A percentile compares a stretch with the other conserved stretches of the same genome.
Evolutionary conservation across 2,113 vertebrate species (phyloP).

Genomic region (Proterorhinus semilunaris): DNA sequence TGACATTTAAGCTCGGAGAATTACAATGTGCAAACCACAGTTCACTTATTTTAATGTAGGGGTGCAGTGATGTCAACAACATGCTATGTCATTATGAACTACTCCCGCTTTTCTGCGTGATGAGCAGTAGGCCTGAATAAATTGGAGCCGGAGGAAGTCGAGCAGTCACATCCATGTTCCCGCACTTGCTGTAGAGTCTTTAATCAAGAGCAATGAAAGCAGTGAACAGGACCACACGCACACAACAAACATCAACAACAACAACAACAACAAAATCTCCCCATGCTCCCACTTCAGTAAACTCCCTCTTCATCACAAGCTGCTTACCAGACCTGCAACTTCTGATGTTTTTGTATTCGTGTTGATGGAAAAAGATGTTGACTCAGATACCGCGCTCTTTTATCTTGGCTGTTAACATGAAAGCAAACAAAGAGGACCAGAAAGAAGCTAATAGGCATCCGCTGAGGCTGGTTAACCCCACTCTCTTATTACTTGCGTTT

Average conservation of each 20-base stretch:
- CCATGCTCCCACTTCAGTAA: conserved; percentile 51
- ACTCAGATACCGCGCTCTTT: conserved; percentile 62
- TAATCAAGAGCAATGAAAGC: conserved; percentile 58
- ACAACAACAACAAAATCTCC: conserved; percentile 38
- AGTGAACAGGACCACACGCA: conserved; percentile 47
- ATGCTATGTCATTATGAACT: conserved; percentile 45
- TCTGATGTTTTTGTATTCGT: conserved; percentile 58
- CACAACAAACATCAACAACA: too few species aligned
- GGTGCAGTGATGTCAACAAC: conserved; percentile 30
- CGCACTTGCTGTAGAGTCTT: conserved; percentile 50
- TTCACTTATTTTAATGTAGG: conserved; percentile 48
- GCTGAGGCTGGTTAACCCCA: conserved; percentile 57
- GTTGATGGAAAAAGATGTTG: conserved; percentile 62
- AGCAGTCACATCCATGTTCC: conserved; percentile 26
- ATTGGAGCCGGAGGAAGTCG: conserved; percentile 16
- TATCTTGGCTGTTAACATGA: conserved; percentile 59
- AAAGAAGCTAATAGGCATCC: conserved; percentile 54
- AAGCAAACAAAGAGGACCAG: conserved; percentile 44
- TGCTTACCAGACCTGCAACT: conserved; percentile 54
- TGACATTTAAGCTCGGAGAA: conserved; percentile 64
- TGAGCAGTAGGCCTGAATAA: conserved; percentile 27
- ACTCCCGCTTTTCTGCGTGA: background rate
- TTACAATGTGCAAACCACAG: conserved; percentile 35
- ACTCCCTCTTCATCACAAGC: conserved; percentile 53
- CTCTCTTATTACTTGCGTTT: conserved; percentile 48